Evolutionary conservation across 2,113 vertebrate genomes (phyloP).

Genomic region (Fulmarus glacialis): DNA sequence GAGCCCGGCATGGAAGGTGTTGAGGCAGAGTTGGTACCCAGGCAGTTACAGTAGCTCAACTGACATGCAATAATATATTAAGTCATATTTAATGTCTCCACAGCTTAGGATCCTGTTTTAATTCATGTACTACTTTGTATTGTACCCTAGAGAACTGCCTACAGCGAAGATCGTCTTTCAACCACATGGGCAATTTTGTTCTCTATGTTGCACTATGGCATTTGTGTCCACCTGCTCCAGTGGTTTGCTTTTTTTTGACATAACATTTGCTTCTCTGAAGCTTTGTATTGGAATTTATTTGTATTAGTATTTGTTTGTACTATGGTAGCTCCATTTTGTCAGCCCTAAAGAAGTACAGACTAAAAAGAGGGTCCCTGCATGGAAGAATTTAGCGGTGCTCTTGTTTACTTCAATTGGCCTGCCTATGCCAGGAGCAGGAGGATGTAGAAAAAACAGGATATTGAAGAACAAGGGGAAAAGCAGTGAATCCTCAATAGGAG

Average conservation of each 20-base stretch:
- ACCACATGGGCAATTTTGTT: not conserved
- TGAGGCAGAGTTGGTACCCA: not conserved
- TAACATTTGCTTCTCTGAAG: not conserved
- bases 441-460: not conserved
- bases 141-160: constrained; percentile 8
- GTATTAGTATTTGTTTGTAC: not conserved
- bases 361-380: not conserved
- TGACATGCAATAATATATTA: not conserved
- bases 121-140: constrained; percentile 1
- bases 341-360: not conserved
- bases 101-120: constrained; percentile 21
- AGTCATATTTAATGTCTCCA: constrained; percentile 8
- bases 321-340: not conserved
- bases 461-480: not conserved
- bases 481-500: not conserved
- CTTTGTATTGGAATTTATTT: not conserved
- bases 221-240: not conserved
- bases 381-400: not conserved
- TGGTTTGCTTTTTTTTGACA: not conserved
- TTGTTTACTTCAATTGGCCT: not conserved
- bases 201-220: not conserved
- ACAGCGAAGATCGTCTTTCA: constrained; percentile 23
- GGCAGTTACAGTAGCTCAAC: not conserved
- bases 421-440: not conserved
- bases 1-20: not conserved